Evolutionary conservation across 2,113 vertebrate species (phyloP).

Genomic region (Argyrosomus japonicus): DNA sequence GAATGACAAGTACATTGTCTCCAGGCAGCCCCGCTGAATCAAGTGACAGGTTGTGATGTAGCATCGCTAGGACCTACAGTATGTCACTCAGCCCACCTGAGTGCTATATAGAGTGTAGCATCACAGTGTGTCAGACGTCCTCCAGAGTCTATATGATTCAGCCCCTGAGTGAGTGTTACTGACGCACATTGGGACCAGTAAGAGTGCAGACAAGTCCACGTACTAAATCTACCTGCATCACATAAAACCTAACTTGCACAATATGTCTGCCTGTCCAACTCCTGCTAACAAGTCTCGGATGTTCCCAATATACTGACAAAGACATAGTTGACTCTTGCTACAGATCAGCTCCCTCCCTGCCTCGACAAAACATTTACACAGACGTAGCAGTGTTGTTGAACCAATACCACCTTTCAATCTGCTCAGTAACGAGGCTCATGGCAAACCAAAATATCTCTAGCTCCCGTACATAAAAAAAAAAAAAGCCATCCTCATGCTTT

Average conservation of each 20-base stretch:
- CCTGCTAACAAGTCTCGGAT: not conserved
- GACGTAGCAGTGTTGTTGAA: not conserved
- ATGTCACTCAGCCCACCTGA: not conserved
- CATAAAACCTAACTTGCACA: not conserved
- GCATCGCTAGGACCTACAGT: not conserved
- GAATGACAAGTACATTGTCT: not conserved
- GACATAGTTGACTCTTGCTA: not conserved
- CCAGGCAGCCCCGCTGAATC: not conserved
- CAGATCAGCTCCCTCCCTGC: not conserved
- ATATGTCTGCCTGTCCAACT: not conserved
- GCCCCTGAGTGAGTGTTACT: not conserved
- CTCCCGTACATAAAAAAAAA: not conserved
- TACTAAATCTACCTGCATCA: not conserved
- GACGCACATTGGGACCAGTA: conserved; percentile 9
- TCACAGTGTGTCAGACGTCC: conserved; percentile 17
- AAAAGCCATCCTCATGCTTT: not conserved
- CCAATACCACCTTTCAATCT: not conserved
- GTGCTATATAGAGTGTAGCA: not conserved
- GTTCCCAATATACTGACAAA: not conserved
- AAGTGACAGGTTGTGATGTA: conserved; percentile 22
- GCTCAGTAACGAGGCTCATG: not conserved
- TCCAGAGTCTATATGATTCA: conserved; percentile 9
- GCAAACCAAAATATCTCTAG: not conserved
- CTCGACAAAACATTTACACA: not conserved
- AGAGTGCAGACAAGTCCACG: not conserved